Evolutionary conservation across 2,888 invertebrate species (phyloP), one percentile per base, ranked within the genome.

Genomic region (Zygogramma bicolorata): DNA sequence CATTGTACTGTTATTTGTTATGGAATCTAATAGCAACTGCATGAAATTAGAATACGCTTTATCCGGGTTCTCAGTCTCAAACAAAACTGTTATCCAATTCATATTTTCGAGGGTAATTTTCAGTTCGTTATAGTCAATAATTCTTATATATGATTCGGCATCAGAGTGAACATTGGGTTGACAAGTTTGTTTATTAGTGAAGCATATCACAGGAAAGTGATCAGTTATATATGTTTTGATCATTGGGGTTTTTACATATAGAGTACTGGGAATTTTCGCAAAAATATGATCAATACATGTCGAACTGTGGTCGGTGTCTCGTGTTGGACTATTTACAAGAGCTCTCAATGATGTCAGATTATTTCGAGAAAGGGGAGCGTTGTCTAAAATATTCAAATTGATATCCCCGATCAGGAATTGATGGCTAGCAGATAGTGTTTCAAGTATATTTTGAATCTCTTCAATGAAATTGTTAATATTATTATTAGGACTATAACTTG

Each of bases 41-140:
- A 40, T 25, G 58, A 25, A 58, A 25, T 58, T 7, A n/a, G 22
- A 8, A 22, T 58, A 25, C 58, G 58, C 58, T 27, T n/a, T 31
- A 59, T 59, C 59, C 8, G 59, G 59, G 29, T 59, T 59, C 7
- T 58, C 58, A 59, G 31, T 59, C 31, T 59, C 31, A 13, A 31
- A n/a, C 8, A 15, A 59, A 59, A 59, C 29, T 25, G 22, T 58
- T 58, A 25, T 25, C 57, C 57, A 58, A 58, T 59, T 25, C 31
- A n/a, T 59, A 59, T 29, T 31, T 15, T 59, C 29, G n/a, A 59
- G 13, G 59, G 18, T 15, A 3, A 18, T 10, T 46, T 46, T 46
- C 15, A 46, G 40, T 40, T 40, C 13, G 40, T 40, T 13, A 40
- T 40, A 3, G n/a, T 40, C 40, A 40, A 40, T 40, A 46, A 8